Evolutionary conservation across 2,113 vertebrate genomes (phyloP), one percentile per base, ranked within the genome.

Genomic region (Tachysurus fulvidraco): DNA sequence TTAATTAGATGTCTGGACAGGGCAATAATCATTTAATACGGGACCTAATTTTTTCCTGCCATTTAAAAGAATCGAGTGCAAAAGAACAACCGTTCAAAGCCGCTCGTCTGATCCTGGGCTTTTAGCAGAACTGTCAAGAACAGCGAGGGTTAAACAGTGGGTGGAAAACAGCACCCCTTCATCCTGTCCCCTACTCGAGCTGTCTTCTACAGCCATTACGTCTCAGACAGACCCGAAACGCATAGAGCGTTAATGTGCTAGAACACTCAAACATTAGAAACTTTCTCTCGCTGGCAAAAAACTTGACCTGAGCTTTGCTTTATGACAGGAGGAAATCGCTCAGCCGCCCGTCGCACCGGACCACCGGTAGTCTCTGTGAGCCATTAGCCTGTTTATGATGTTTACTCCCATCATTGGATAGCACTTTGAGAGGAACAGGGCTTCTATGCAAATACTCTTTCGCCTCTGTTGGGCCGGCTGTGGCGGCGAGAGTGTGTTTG

Each of bases 331-430:
- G 25, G 28, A 81, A 54, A 82, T 80, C 54, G 83, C 57, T 78
- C 50, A 65, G 55, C 11, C 6, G 54, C 54, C 17, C 5, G 57
- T 9, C 4, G 60, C 30, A 82, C 83, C 36, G 57, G 85, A 64
- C 83, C 83, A 25, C 88, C 83, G 73, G 89, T 89, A 88, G 89
- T 89, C 80, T 52, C 36, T 50, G 84, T 2, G 59, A 86, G 65
- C 84, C 89, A 88, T 89, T 89, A 88, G 89, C 55, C 55, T 41
- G 65, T 89, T 89, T 89, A 88, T 86, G 86, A 88, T 88, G 86
- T 89, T 89, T 88, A 84, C 89, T 83, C 79, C 86, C 82, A 60
- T 89, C 89, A 86, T 83, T 36, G 86, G 86, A 83, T 46, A 80
- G 83, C 89, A 88, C 89, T 88, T 88, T 86, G 65, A 89, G 84